Base-by-base conservation (phyloP, 2,113 vertebrate genomes). In the Butastur rufipennis region DNA sequence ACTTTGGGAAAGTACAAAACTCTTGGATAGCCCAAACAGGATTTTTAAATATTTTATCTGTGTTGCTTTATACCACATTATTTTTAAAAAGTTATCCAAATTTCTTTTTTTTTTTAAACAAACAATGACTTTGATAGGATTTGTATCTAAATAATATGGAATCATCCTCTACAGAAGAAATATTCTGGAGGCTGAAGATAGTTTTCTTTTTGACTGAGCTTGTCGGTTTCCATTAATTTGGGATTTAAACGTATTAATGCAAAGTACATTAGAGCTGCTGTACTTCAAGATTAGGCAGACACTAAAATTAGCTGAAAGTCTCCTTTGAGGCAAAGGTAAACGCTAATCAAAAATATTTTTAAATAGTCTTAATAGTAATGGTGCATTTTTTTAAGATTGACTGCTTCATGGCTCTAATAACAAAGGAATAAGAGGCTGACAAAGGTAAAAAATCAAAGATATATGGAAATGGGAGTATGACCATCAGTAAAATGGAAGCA, bases 291-390 rank as follows among this genome's bases (percentile, higher is more conserved):
- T 95, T 94, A 96, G 31, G 38, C 25, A 94, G 48, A 38, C 50
- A 92, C n/a, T 63, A 82, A 98, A 97, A 96, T 92, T 95, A 96
- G 36, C 25, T 95, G 56, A 70, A 89, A 93, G 27, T 70, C 62
- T 93, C 73, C 56, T 96, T 95, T 93, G 84, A 97, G 96, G 66
- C 71, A 96, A 93, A 97, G 36, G 55, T 97, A 97, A 98, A 97
- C 38, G 93, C 40, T 89, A 92, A 92, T 88, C 26, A 91, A 95
- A 97, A 93, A 59, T 88, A 65, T 95, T 98, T 97, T 97, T 1
- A 96, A 97, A 96, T 93, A 96, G 48, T 92, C 52, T 80, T 88
- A 84, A 74, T 71, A 34, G 9, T 72, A 96, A 73, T 77, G 17
- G 23, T 91, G 75, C 26, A 68, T 92, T 71, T 93, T 97, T 97